Conservation (phyloP, 2,888 invertebrate genomes). For the Volucella bombylans region DNA sequence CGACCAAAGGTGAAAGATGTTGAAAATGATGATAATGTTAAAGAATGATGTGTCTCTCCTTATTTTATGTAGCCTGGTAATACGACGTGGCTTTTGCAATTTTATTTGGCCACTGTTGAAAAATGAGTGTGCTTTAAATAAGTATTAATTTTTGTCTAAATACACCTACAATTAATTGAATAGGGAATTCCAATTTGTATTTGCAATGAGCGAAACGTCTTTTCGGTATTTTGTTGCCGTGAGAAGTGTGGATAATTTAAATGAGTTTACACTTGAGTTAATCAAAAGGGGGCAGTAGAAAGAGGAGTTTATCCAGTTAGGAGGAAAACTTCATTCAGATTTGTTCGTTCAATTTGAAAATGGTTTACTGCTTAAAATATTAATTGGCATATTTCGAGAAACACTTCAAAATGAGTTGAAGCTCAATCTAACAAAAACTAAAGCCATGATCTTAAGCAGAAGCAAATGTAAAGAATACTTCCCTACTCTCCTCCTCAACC, state of each 20-base stretch:
- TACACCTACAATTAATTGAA: slow-evolving; percentile 1
- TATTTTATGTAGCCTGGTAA: background rate
- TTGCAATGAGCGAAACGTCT: background rate
- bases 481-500: too few species aligned
- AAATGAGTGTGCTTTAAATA: background rate
- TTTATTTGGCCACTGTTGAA: background rate
- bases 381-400: too few species aligned
- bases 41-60: background rate
- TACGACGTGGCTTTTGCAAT: too few species aligned
- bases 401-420: too few species aligned
- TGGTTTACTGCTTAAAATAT: too few species aligned
- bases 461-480: too few species aligned
- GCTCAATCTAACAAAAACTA: too few species aligned
- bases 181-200: slow-evolving; percentile 30
- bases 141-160: slow-evolving; percentile 13
- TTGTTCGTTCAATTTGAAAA: background rate
- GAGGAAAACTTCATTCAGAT: background rate
- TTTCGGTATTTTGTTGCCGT: too few species aligned
- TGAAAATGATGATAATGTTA: background rate
- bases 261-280: slow-evolving; percentile 7
- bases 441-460: too few species aligned
- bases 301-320: slow-evolving; percentile 39
- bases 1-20: slow-evolving; percentile 5
- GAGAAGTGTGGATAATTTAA: background rate
- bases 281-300: background rate